Evolutionary conservation across 2,888 invertebrate genomes (phyloP), one percentile per base, ranked within the genome.

Genomic region (Pollenia amentaria): DNA sequence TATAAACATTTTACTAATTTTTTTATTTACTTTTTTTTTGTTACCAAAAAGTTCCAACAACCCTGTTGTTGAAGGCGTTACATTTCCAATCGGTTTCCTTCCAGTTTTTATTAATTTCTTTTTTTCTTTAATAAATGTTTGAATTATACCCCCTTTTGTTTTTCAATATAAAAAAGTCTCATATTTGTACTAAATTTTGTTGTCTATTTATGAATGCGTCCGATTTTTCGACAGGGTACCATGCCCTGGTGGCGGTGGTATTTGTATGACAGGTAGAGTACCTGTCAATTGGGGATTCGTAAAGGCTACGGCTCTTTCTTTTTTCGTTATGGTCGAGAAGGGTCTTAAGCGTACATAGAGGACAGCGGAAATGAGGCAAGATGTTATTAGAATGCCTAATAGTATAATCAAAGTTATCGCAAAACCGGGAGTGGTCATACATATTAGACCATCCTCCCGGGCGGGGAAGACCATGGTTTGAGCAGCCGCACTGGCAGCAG

Each of bases 401-500:
- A 98, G 94, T 65, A 98, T 95, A 72, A 98, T 95, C 42, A 98
- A 94, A 42, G 97, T 97, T 46, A 97, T 96, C 53, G 97, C 97
- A 91, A 98, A 98, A 12, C 98, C 97, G n/a, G 97, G 97, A 6
- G 98, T 98, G 0, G 98, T 98, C 97, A 98, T 98, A 93, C 98
- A 98, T 88, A 98, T 97, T 87, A 97, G 94, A 29, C 95, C 95
- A 88, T 95, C 95, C 89, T 95, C 95, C 16, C 94, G 94, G 3
- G 96, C 95, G 3, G 97, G 97, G 90, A 96, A 96, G 0, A 96
- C 95, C 94, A 96, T 95, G 0, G 97, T 96, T 46, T 95, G 92
- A 94, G 29, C 97, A 95, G 62, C 94, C 93, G 83, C 67, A 53
- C 51, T 84, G 14, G 95, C 95, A 6, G 95, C 94, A 84, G 95